Evolutionary conservation across 2,113 vertebrate genomes (phyloP).

Genomic region (Ctenodactylus gundi): DNA sequence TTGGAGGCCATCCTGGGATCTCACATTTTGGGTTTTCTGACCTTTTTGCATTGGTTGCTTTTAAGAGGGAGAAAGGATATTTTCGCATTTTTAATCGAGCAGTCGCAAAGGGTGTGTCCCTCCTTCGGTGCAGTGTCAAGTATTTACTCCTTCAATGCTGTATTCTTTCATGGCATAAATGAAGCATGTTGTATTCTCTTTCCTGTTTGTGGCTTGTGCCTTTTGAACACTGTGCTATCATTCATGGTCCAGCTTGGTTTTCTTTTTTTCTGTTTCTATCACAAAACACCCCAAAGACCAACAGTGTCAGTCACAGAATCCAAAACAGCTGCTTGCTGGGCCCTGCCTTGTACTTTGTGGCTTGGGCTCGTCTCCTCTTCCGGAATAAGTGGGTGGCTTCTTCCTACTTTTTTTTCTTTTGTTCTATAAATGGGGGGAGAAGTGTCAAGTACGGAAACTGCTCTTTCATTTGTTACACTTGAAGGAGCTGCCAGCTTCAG

Average conservation of each 20-base stretch:
- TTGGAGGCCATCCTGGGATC: background rate
- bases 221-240: background rate
- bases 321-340: background rate
- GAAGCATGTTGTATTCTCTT: slow-evolving; percentile 46
- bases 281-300: slow-evolving; percentile 25
- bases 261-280: slow-evolving; percentile 58
- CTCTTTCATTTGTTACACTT: background rate
- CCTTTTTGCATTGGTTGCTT: background rate
- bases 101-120: background rate
- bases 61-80: background rate
- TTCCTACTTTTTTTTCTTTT: background rate
- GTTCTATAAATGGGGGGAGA: background rate
- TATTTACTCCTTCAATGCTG: background rate
- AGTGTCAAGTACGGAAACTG: background rate
- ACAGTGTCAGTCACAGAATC: slow-evolving; percentile 41
- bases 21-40: background rate
- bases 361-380: slow-evolving; percentile 38
- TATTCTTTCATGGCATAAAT: background rate
- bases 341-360: slow-evolving; percentile 21
- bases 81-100: background rate
- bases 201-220: slow-evolving; percentile 40
- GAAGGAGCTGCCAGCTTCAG: background rate
- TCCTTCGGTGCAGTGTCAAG: rapidly evolving
- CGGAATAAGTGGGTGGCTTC: slow-evolving; percentile 15
- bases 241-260: background rate